Evolutionary conservation across 2,888 invertebrate genomes (phyloP).

Genomic region (Mythimna ferrago): DNA sequence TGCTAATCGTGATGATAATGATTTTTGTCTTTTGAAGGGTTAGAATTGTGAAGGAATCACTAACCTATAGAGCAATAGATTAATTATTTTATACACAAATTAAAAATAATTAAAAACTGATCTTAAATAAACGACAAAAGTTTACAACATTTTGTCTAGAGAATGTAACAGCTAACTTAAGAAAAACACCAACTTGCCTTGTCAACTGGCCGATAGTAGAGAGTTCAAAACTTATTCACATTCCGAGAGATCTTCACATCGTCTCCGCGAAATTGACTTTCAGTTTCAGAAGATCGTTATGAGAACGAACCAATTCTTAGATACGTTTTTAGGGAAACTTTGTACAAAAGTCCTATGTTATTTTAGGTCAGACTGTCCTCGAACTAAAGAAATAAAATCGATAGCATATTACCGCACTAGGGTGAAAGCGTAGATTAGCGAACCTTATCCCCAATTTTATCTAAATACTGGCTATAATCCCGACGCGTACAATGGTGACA

Average conservation of each 20-base stretch:
- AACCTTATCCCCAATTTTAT: slow-evolving; percentile 90
- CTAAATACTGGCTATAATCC: slow-evolving; percentile 89
- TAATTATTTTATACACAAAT: too few relatives aligned
- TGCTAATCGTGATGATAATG: background rate
- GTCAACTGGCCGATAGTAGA: slow-evolving; percentile 1
- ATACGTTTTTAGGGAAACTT: slow-evolving; percentile 1
- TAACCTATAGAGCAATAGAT: background rate
- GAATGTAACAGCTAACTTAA: background rate
- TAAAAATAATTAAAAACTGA: too few relatives aligned
- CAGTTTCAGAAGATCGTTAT: background rate
- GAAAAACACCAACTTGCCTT: background rate
- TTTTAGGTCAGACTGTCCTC: slow-evolving; percentile 17
- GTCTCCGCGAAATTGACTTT: background rate
- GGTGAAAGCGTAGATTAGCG: slow-evolving; percentile 84
- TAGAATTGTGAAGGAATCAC: background rate
- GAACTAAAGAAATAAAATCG: slow-evolving; percentile 76
- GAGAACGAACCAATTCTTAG: background rate
- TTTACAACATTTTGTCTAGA: background rate
- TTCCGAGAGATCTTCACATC: slow-evolving; percentile 9
- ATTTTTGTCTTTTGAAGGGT: background rate
- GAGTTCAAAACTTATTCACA: slow-evolving; percentile 11
- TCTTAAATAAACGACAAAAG: background rate
- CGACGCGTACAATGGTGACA: slow-evolving; percentile 86
- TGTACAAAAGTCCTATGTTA: background rate
- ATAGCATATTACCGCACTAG: slow-evolving; percentile 75